These are phyloP conservation scores for Heliopora coerulea DNA, from an alignment of 92 coral and sea anemone genomes.

Conservation along the genomic window DNA sequence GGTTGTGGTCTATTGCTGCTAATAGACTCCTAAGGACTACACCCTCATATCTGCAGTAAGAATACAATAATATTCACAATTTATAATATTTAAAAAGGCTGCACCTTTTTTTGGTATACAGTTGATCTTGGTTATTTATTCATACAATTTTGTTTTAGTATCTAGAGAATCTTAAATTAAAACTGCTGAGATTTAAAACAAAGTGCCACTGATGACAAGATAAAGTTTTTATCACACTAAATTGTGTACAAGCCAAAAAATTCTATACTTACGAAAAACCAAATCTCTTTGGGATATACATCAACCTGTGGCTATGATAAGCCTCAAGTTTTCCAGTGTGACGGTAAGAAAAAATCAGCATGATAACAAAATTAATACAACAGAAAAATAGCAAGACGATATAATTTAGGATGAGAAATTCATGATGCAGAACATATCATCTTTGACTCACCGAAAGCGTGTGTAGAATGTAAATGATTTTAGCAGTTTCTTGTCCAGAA, in stretches of 20 bases:
- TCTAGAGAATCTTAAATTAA: too few species aligned
- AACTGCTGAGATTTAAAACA: too few species aligned
- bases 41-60: slow-evolving; percentile 22
- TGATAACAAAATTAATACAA: too few species aligned
- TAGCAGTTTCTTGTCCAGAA: not conserved
- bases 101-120: too few species aligned
- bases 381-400: not conserved
- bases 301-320: slow-evolving; percentile 40
- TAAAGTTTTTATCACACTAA: too few species aligned
- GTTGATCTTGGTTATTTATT: too few species aligned
- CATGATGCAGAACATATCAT: not conserved
- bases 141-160: too few species aligned
- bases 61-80: too few species aligned
- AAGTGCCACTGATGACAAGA: too few species aligned
- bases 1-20: slow-evolving; percentile 40
- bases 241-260: too few species aligned
- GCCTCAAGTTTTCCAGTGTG: slow-evolving; percentile 37
- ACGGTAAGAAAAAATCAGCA: too few species aligned
- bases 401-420: not conserved
- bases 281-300: slow-evolving; percentile 14
- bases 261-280: not conserved
- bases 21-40: slow-evolving; percentile 20
- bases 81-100: too few species aligned
- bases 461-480: slow-evolving; percentile 35
- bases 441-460: not conserved